phyloP scores from a whole-genome alignment of 2,888 invertebrate genomes.

The Stenichneumon culpator region DNA sequence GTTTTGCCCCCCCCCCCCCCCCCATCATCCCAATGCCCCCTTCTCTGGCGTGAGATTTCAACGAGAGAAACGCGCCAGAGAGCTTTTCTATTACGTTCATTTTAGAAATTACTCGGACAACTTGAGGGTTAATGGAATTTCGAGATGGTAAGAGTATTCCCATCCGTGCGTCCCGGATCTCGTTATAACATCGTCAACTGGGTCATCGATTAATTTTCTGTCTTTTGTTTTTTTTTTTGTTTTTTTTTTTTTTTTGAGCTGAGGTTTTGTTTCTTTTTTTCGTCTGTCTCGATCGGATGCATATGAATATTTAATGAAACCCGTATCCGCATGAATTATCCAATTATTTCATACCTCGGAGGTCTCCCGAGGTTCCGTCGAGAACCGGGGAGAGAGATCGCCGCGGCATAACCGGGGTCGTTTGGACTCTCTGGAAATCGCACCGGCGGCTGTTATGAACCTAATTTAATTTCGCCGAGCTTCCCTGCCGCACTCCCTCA shows the following conservation, averaged over 20 bases:
- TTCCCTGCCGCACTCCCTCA: conserved; percentile 40
- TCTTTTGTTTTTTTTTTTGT: neutral
- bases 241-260: neutral
- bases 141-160: conserved; percentile 35
- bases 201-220: conserved; percentile 38
- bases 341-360: conserved; percentile 4
- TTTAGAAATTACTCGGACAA: conserved; percentile 32
- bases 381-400: neutral
- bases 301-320: neutral
- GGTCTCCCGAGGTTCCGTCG: neutral
- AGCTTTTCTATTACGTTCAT: conserved; percentile 58
- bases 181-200: conserved; percentile 53
- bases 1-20: neutral
- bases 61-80: conserved; percentile 36
- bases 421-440: conserved; percentile 43
- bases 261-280: neutral
- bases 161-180: conserved; percentile 24
- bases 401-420: conserved; percentile 20
- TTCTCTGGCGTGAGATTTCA: conserved; percentile 41
- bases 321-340: neutral
- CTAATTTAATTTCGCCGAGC: conserved; percentile 59
- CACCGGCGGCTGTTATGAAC: conserved; percentile 46
- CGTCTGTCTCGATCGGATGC: neutral
- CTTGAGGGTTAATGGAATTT: conserved; percentile 57
- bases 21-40: neutral